A percentile compares a stretch with the other conserved stretches of the same genome.
These are phyloP conservation scores for Rhopalosiphum maidis DNA, from an alignment of 1,140 invertebrate genomes.

Conservation along the genomic window DNA sequence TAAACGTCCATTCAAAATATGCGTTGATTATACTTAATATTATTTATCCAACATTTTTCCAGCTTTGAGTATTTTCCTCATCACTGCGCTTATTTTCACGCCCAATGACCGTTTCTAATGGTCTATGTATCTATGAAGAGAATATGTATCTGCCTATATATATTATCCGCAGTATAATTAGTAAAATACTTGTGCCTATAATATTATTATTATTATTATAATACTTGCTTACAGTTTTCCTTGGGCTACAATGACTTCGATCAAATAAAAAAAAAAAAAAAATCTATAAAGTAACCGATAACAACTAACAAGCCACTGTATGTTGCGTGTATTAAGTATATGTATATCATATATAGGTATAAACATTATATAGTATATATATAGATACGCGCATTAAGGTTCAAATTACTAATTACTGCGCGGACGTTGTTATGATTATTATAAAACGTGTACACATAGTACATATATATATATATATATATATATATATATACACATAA, in stretches of 20 bases:
- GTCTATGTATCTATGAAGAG: neutral
- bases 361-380: neutral
- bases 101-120: neutral
- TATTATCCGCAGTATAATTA: neutral
- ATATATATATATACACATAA: too few species aligned
- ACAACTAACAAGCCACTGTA: neutral
- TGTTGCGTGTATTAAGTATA: neutral
- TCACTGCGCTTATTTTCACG: neutral
- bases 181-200: neutral
- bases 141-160: neutral
- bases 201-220: neutral
- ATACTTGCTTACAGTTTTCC: neutral
- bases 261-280: neutral
- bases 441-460: neutral
- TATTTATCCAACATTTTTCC: neutral
- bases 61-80: neutral
- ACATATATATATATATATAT: neutral
- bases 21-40: neutral
- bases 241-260: neutral
- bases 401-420: constrained; percentile 37
- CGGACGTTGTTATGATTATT: constrained; percentile 38
- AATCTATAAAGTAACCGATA: constrained; percentile 1
- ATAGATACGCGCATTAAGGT: neutral
- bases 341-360: neutral
- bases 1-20: neutral